Conservation (phyloP, 1,140 invertebrate species). For the Geopemphigus sp. region DNA sequence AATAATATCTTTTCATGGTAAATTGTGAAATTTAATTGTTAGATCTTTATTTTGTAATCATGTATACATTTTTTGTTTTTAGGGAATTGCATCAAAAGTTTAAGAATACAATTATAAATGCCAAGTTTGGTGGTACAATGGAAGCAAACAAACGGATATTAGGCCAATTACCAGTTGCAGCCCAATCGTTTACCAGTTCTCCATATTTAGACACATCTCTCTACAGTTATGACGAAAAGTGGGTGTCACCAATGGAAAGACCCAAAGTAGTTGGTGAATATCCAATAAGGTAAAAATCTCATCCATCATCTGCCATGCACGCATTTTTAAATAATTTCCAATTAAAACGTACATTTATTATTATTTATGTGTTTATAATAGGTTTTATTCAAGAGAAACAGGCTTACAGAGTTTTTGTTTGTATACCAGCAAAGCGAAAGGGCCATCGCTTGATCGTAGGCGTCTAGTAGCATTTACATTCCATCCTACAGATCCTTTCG, state of each 20-base stretch:
- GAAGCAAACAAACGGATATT: conserved; percentile 88
- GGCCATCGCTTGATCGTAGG: conserved; percentile 63
- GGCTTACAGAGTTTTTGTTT: conserved; percentile 86
- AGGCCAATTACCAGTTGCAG: conserved; percentile 90
- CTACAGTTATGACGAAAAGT: conserved; percentile 95
- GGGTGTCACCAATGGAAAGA: conserved; percentile 91
- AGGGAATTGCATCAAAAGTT: conserved; percentile 61
- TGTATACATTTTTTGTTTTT: conserved; percentile 15
- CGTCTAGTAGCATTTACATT: conserved; percentile 96
- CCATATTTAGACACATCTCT: conserved; percentile 90
- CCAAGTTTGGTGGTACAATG: conserved; percentile 76
- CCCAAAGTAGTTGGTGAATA: conserved; percentile 92
- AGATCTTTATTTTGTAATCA: not conserved
- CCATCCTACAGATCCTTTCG: conserved; percentile 93
- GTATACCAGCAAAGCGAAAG: conserved; percentile 71
- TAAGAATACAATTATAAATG: conserved; percentile 84
- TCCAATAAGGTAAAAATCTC: conserved; percentile 73
- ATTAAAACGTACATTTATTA: not conserved
- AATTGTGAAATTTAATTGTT: not conserved
- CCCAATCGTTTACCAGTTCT: conserved; percentile 88
- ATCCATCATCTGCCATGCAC: not conserved
- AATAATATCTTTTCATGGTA: conserved; percentile 85
- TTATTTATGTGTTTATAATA: conserved; percentile 56
- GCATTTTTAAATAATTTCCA: not conserved
- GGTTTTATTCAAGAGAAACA: conserved; percentile 87